Conservation (phyloP, 30 jellyfish, hydroid and myxozoan species). For the Cassiopea andromeda region DNA sequence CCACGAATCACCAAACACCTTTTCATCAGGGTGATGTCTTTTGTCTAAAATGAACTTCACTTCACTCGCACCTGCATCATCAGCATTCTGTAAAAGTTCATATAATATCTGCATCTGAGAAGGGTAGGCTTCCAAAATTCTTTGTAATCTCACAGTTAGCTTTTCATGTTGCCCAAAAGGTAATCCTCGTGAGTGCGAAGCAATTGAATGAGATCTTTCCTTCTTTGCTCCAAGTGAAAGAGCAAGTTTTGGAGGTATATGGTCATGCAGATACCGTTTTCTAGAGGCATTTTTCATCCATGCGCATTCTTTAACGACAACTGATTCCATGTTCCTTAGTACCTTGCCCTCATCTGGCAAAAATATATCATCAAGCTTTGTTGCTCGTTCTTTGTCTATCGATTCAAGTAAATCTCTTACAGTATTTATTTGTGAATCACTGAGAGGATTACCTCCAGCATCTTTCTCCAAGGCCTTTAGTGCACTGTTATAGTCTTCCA, state of each 20-base stretch:
- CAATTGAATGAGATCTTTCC: constrained; percentile 36
- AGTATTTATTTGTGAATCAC: constrained; percentile 11
- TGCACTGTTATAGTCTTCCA: constrained; percentile 29
- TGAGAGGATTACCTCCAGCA: neutral
- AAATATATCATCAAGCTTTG: neutral
- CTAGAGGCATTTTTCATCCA: constrained; percentile 55
- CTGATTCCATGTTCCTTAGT: neutral
- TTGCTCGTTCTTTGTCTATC: neutral
- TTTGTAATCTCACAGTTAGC: constrained; percentile 67
- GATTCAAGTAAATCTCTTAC: constrained; percentile 58
- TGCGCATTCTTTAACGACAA: constrained; percentile 44
- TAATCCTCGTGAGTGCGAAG: constrained; percentile 7
- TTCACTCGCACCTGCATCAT: constrained; percentile 87
- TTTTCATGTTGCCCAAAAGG: constrained; percentile 86
- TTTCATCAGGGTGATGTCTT: constrained; percentile 43
- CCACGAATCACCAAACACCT: constrained; percentile 75
- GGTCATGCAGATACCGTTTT: constrained; percentile 26
- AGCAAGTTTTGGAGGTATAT: constrained; percentile 50
- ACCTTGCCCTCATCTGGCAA: constrained; percentile 63
- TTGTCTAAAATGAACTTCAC: constrained; percentile 65
- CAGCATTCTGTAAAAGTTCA: constrained; percentile 90
- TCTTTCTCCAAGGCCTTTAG: constrained; percentile 13
- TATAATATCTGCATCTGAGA: constrained; percentile 50
- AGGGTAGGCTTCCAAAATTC: constrained; percentile 75
- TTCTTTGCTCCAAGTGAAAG: constrained; percentile 53